A percentile compares a stretch with the other conserved stretches of the same genome.
Evolutionary conservation across 1,140 invertebrate genomes (phyloP).

Genomic region (Lasioglossum baleicum): DNA sequence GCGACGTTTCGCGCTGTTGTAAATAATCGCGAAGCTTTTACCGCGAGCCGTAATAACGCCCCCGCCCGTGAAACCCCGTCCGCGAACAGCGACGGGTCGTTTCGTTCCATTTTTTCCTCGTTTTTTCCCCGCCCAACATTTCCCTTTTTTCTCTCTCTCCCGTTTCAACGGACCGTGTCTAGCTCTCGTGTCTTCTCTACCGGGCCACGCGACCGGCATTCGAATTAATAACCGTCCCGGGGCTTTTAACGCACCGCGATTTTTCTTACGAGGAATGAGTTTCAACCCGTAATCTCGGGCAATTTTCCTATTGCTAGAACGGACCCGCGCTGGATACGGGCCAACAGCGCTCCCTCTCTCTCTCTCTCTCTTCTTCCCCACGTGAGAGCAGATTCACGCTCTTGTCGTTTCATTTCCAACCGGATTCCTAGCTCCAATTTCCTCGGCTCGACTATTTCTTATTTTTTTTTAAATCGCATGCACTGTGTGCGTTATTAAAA

Average conservation of each 20-base stretch:
- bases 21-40: slow-evolving; percentile 17
- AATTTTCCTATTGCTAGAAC: slow-evolving; percentile 40
- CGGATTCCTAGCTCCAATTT: slow-evolving; percentile 9
- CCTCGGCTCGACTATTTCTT: neutral
- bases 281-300: slow-evolving; percentile 32
- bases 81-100: neutral
- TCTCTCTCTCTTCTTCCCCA: neutral
- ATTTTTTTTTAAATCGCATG: neutral
- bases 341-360: slow-evolving; percentile 33
- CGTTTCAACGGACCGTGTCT: neutral
- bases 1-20: neutral
- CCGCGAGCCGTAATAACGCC: neutral
- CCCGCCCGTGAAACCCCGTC: no score
- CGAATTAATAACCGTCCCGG: slow-evolving; percentile 41
- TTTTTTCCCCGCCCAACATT: no score
- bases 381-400: neutral
- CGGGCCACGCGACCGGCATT: slow-evolving; percentile 4
- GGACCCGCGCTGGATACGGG: slow-evolving; percentile 39
- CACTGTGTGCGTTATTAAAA: neutral
- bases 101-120: neutral
- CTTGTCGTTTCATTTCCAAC: slow-evolving; percentile 24
- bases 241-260: slow-evolving; percentile 25
- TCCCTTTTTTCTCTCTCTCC: no score
- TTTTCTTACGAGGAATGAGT: slow-evolving; percentile 50
- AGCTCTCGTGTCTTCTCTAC: no score